Conservation (phyloP, 1,140 invertebrate species). For the Heliconius hermathena region DNA sequence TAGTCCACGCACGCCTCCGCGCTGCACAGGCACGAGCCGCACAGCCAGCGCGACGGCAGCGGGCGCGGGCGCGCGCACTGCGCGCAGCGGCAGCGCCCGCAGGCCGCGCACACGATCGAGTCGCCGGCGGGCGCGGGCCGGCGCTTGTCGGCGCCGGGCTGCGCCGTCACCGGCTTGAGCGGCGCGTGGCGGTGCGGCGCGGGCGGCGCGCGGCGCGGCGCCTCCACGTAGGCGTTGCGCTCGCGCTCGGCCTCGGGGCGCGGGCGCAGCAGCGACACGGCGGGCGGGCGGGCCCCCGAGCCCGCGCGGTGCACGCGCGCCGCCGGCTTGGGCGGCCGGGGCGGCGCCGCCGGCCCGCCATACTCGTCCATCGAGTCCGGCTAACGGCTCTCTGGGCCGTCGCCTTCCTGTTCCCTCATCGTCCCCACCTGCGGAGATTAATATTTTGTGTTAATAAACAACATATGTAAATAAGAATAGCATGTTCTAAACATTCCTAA, state of each 20-base stretch:
- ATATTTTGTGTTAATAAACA: background rate
- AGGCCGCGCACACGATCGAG: slow-evolving; percentile 92
- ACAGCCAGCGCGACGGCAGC: slow-evolving; percentile 93
- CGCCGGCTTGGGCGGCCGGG: slow-evolving; percentile 84
- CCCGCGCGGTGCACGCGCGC: slow-evolving; percentile 83
- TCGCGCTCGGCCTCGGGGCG: slow-evolving; percentile 89
- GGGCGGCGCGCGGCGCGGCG: slow-evolving; percentile 82
- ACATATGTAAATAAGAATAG: background rate
- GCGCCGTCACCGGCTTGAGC: slow-evolving; percentile 76
- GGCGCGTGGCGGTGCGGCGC: slow-evolving; percentile 82
- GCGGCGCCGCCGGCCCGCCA: slow-evolving; percentile 85
- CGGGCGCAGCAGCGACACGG: slow-evolving; percentile 87
- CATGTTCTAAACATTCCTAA: background rate
- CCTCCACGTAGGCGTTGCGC: slow-evolving; percentile 93
- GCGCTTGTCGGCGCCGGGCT: slow-evolving; percentile 56
- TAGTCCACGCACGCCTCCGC: slow-evolving; percentile 93
- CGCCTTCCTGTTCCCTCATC: slow-evolving; percentile 84
- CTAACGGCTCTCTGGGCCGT: slow-evolving; percentile 82
- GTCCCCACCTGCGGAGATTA: slow-evolving; percentile 80
- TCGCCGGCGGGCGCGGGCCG: slow-evolving; percentile 69
- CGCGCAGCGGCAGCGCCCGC: slow-evolving; percentile 93
- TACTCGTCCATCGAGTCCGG: slow-evolving; percentile 80
- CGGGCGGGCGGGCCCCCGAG: slow-evolving; percentile 79
- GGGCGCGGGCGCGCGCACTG: slow-evolving; percentile 92
- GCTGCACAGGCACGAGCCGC: slow-evolving; percentile 92